Conservation (phyloP, 2,888 invertebrate genomes). For the Philaethria dido region DNA sequence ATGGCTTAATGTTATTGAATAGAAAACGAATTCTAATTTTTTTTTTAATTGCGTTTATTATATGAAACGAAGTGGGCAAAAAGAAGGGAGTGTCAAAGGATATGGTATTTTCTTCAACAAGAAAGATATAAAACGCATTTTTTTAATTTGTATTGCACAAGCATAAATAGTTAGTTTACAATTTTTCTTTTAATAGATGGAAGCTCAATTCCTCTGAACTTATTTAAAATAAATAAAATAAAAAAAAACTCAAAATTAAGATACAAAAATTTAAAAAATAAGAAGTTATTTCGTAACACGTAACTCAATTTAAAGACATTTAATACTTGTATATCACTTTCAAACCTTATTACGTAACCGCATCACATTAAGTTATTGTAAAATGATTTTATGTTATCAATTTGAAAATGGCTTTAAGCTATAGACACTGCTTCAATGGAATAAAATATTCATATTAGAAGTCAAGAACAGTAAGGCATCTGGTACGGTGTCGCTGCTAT, state of each 20-base stretch:
- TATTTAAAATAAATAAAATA: too few species aligned
- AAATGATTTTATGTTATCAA: too few species aligned
- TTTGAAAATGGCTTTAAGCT: too few species aligned
- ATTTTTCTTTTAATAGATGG: not conserved
- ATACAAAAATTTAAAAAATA: not conserved
- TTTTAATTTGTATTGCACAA: not conserved
- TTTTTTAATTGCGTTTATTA: not conserved
- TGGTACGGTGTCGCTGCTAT: not conserved
- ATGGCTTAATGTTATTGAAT: not conserved
- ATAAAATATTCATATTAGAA: conserved; percentile 21
- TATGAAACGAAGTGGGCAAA: too few species aligned
- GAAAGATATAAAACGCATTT: not conserved
- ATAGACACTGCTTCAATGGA: not conserved
- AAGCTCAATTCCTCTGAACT: not conserved
- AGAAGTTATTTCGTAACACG: too few species aligned
- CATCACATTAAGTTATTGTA: too few species aligned
- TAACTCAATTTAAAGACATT: too few species aligned
- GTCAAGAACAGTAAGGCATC: conserved; percentile 5
- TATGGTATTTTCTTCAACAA: too few species aligned
- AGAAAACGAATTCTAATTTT: not conserved
- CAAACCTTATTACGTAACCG: too few species aligned
- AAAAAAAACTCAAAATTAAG: too few species aligned
- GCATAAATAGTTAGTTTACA: not conserved
- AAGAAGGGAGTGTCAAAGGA: too few species aligned
- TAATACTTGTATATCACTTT: too few species aligned